Evolutionary conservation across 2,113 vertebrate genomes (phyloP), one percentile per base, ranked within the genome.

Genomic region (Rhipidura dahli): DNA sequence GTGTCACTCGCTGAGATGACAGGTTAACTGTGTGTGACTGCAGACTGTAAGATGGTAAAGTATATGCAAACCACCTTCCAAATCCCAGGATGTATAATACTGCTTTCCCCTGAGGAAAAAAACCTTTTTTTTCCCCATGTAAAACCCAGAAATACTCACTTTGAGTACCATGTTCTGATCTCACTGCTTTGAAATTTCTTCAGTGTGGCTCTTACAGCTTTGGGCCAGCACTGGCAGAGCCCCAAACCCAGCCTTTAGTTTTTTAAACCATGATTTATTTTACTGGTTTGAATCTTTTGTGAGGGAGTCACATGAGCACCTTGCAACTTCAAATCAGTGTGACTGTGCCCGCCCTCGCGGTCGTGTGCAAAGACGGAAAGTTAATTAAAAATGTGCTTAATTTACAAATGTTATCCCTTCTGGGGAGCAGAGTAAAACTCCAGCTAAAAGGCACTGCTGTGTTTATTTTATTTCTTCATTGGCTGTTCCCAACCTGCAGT

Each of bases 361-460:
- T 94, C 83, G 72, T 90, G 72, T 57, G 76, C 68, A 78, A 90
- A 96, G 92, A 95, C 0, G 0, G 85, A 83, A 89, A 87, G 90
- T 89, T 97, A 97, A 96, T 96, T 92, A 97, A 96, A 88, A 54
- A 45, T 2, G 3, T 91, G 90, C 96, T 96, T 96, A 91, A 96
- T 96, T 96, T 95, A 93, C 92, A 94, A 97, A 94, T 82, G 72
- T 95, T 95, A 92, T 95, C 88, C 90, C 76, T 92, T 96, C 94
- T 79, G 76, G 71, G 57, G 64, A 95, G 80, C 64, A 60, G 72
- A 95, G 83, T 73, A 76, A 69, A 89, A 64, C 93, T 94, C 85
- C 83, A 76, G 76, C 85, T 96, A 81, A 86, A 93, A 96, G 65
- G 76, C 86, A 94, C 56, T 57, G 49, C 40, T 92, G 57, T 93